Percentiles rank a stretch among this genome's conserved stretches.
These are phyloP conservation scores for Bimastos eiseni DNA, from an alignment of 2,888 invertebrate genomes.

Conservation along the genomic window DNA sequence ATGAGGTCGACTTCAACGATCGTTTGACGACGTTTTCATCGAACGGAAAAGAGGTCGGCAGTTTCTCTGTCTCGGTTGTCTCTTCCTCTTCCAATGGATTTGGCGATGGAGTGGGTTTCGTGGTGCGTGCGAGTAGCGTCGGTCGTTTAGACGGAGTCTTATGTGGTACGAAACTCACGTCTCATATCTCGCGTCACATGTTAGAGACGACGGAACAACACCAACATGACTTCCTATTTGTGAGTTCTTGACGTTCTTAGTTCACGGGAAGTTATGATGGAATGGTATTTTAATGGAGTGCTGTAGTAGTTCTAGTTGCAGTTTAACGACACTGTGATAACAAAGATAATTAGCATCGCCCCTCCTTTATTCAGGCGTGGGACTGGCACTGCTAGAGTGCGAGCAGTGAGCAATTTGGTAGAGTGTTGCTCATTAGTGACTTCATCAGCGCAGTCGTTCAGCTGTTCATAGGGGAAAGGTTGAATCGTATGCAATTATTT, in stretches of 20 bases:
- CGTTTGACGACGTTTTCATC: neutral
- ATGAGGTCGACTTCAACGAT: neutral
- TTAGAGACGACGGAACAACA: neutral
- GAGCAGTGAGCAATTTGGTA: too few species aligned
- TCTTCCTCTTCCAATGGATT: slow-evolving; percentile 13
- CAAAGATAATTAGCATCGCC: too few species aligned
- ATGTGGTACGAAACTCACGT: neutral
- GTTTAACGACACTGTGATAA: too few species aligned
- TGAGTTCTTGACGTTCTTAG: neutral
- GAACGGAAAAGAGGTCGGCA: neutral
- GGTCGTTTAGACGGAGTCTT: neutral
- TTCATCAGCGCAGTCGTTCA: too few species aligned
- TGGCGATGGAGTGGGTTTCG: neutral
- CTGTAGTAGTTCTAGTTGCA: too few species aligned
- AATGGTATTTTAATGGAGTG: too few species aligned
- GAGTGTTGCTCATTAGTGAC: too few species aligned
- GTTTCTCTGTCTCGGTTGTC: neutral
- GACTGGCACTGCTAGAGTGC: too few species aligned
- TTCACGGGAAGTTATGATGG: too few species aligned
- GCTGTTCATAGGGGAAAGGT: too few species aligned
- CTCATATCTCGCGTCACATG: neutral
- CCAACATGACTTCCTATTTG: slow-evolving; percentile 16
- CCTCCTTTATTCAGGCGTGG: too few species aligned
- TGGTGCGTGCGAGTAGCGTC: neutral
- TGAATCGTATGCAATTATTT: too few species aligned